Percentiles rank a stretch among this genome's conserved stretches.
phyloP scores from a whole-genome alignment of 2,113 vertebrate genomes.

The Sceloporus undulatus region DNA sequence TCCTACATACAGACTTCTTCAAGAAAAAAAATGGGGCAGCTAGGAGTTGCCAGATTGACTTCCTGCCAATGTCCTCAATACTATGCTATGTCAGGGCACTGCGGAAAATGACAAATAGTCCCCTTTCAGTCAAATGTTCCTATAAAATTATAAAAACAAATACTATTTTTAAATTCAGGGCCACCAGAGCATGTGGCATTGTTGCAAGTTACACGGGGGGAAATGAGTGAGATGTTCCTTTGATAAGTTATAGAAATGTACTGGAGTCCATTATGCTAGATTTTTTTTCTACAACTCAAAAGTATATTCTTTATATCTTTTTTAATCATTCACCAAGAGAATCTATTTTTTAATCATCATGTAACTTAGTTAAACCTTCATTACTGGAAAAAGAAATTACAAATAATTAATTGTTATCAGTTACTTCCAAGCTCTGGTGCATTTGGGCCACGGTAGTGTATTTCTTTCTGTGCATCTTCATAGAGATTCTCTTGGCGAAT shows the following conservation, averaged over 20 bases:
- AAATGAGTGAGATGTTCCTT: too few species aligned
- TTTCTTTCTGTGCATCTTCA: not conserved
- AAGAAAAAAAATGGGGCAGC: not conserved
- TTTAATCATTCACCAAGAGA: too few species aligned
- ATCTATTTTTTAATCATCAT: too few species aligned
- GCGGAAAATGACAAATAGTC: not conserved
- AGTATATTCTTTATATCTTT: too few species aligned
- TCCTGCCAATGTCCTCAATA: not conserved
- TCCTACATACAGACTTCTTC: not conserved
- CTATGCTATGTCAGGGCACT: not conserved
- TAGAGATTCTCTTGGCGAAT: not conserved
- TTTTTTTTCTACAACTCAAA: too few species aligned
- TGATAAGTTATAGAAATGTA: too few species aligned
- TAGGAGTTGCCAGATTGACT: not conserved
- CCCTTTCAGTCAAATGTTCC: too few species aligned
- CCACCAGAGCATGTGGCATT: too few species aligned
- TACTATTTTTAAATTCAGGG: too few species aligned
- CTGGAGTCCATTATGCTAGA: too few species aligned
- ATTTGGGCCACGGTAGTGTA: not conserved
- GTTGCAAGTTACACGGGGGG: too few species aligned
- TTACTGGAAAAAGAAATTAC: not conserved
- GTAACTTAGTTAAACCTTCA: not conserved
- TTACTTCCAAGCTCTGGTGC: not conserved
- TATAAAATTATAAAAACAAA: too few species aligned
- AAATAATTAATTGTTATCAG: not conserved